Percentiles rank a stretch among this genome's conserved stretches.
phyloP scores from a whole-genome alignment of 2,113 vertebrate genomes.

The Alethe castanea region DNA sequence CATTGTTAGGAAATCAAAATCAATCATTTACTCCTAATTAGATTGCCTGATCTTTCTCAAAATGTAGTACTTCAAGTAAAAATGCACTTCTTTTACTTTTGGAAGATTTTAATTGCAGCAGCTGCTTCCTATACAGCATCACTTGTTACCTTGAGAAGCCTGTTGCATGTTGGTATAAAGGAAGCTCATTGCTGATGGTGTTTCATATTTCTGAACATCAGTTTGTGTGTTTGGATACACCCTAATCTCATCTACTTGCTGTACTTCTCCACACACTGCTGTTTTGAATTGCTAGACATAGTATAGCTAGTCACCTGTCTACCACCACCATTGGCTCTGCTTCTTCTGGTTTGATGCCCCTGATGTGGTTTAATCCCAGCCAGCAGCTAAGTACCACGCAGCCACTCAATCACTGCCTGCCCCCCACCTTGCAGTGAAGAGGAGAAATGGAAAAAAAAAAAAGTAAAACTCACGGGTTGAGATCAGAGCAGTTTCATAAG shows the following conservation, averaged over 20 bases:
- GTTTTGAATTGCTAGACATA: not conserved
- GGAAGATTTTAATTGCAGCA: not conserved
- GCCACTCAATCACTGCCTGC: fast-evolving
- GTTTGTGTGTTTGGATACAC: not conserved
- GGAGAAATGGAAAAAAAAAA: not conserved
- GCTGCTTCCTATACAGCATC: not conserved
- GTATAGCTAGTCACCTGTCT: not conserved
- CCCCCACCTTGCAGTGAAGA: not conserved
- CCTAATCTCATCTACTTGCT: not conserved
- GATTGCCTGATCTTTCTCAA: not conserved
- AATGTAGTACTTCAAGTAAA: not conserved
- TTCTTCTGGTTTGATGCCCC: not conserved
- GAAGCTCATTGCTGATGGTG: not conserved
- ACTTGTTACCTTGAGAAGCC: not conserved
- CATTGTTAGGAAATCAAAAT: not conserved
- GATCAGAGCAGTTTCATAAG: not conserved
- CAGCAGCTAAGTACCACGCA: not conserved
- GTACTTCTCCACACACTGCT: not conserved
- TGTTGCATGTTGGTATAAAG: not conserved
- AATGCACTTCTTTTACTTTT: not conserved
- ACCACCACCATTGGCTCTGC: not conserved
- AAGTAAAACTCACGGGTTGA: not conserved
- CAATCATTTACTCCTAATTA: not conserved
- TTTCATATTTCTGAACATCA: not conserved
- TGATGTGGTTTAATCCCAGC: not conserved